Evolutionary conservation across 2,888 invertebrate genomes (phyloP).

Genomic region (Noctua janthe): DNA sequence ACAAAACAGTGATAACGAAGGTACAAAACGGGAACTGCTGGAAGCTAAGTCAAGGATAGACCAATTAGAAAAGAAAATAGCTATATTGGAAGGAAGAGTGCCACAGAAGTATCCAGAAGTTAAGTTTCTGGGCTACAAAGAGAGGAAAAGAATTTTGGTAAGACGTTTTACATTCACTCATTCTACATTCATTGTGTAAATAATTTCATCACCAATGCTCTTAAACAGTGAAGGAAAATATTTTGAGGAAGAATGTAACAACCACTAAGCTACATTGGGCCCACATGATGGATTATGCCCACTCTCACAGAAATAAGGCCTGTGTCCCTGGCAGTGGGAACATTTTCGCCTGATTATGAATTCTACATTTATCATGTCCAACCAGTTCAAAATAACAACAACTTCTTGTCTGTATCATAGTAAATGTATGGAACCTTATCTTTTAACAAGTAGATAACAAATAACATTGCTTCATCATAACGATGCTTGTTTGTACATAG

Average conservation of each 20-base stretch:
- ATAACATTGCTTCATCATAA: constrained; percentile 21
- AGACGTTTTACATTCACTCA: constrained; percentile 63
- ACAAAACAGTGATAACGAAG: constrained; percentile 70
- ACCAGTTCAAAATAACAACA: constrained; percentile 6
- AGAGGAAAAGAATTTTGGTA: constrained; percentile 97
- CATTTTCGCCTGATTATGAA: background rate
- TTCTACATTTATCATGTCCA: background rate
- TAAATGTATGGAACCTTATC: constrained; percentile 26
- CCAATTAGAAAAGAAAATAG: constrained; percentile 93
- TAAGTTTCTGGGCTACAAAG: constrained; percentile 97
- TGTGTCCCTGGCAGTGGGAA: background rate
- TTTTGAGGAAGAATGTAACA: too few species aligned
- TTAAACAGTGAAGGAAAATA: background rate
- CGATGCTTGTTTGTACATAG: background rate
- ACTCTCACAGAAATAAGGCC: background rate
- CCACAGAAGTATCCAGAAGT: constrained; percentile 97
- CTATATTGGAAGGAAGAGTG: constrained; percentile 92
- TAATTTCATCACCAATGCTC: background rate
- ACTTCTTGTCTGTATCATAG: background rate
- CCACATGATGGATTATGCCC: background rate
- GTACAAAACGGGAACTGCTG: constrained; percentile 87
- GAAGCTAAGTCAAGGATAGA: constrained; percentile 92
- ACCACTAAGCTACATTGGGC: background rate
- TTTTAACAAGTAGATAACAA: constrained; percentile 33
- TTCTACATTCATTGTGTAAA: background rate